Evolutionary conservation across 2,888 invertebrate genomes (phyloP).

Genomic region (Hemicrepidius hirtus): DNA sequence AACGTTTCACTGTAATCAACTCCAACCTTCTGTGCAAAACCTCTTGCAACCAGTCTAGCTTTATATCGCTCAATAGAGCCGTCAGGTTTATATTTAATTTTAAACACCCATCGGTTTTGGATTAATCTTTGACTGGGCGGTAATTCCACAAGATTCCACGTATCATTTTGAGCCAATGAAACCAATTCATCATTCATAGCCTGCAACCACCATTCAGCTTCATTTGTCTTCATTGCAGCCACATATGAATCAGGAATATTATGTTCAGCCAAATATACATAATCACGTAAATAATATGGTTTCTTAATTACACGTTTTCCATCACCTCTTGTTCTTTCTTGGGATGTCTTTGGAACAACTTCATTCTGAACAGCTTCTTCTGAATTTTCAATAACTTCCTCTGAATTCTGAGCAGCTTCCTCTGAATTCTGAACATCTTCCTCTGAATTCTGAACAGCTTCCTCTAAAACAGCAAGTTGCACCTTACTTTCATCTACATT

Average conservation of each 20-base stretch:
- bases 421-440: too few relatives aligned
- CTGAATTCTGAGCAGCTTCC: too few relatives aligned
- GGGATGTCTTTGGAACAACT: not conserved
- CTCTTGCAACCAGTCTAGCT: too few relatives aligned
- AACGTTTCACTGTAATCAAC: conserved; percentile 1
- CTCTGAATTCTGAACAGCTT: too few relatives aligned
- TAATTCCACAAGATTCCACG: conserved; percentile 1
- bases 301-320: not conserved
- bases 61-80: not conserved
- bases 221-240: not conserved
- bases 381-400: not conserved
- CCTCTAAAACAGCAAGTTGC: too few relatives aligned
- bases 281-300: not conserved
- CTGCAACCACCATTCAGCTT: not conserved
- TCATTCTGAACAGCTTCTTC: too few relatives aligned
- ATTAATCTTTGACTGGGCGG: not conserved
- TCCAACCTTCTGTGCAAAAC: not conserved
- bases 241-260: not conserved
- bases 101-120: not conserved
- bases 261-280: not conserved
- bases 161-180: not conserved
- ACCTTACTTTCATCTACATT: not conserved
- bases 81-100: not conserved
- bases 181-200: conserved; percentile 1
- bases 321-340: not conserved